Conservation (phyloP, 2,888 invertebrate species). For the Dendrolimus pini region DNA sequence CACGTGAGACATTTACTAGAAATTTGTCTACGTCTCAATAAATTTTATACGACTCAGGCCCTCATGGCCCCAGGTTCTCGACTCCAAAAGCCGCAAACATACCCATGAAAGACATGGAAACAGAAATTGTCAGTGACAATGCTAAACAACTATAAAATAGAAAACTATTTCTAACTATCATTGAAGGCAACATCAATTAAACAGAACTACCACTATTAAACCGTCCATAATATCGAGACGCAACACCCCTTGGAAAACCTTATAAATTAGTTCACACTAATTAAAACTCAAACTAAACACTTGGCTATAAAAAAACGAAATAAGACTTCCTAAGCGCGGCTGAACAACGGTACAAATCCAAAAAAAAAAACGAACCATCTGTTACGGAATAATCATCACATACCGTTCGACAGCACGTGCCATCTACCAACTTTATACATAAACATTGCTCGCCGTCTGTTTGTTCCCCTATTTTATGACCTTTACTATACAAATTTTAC, state of each 20-base stretch:
- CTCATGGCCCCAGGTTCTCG: too few species aligned
- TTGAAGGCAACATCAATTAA: too few species aligned
- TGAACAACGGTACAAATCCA: slow-evolving; percentile 21
- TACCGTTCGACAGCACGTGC: slow-evolving; percentile 52
- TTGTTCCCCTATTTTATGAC: slow-evolving; percentile 22
- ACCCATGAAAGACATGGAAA: too few species aligned
- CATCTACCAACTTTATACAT: slow-evolving; percentile 12
- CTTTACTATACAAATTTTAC: slow-evolving; percentile 9
- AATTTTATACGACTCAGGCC: too few species aligned
- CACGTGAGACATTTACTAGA: too few species aligned
- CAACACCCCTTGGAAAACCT: neutral
- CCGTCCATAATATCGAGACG: neutral
- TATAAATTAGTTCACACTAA: neutral
- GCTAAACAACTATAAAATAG: too few species aligned
- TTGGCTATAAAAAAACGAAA: slow-evolving; percentile 10
- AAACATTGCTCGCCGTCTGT: slow-evolving; percentile 5
- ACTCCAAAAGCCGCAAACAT: too few species aligned
- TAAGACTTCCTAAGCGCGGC: slow-evolving; percentile 11
- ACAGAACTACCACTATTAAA: neutral
- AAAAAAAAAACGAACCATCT: slow-evolving; percentile 38
- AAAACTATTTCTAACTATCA: too few species aligned
- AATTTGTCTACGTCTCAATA: too few species aligned
- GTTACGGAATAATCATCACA: slow-evolving; percentile 46
- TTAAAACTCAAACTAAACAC: slow-evolving; percentile 5
- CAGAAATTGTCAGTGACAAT: too few species aligned